These are phyloP conservation scores for Hyposmocoma kahamanoa DNA, from an alignment of 1,140 invertebrate species.

Conservation along the genomic window DNA sequence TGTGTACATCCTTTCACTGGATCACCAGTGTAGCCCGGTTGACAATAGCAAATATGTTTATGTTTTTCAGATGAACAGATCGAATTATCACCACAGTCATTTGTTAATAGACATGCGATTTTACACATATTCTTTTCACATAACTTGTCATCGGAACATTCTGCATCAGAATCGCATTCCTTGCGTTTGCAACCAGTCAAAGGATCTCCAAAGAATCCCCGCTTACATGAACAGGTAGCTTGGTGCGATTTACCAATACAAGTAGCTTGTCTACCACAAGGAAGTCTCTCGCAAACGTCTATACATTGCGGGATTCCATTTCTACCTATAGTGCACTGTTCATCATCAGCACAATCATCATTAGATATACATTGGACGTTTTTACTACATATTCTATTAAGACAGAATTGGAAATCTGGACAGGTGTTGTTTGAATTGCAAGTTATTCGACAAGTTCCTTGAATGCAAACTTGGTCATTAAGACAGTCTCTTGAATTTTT, in stretches of 20 bases:
- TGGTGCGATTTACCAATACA: conserved; percentile 82
- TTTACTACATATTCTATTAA: conserved; percentile 87
- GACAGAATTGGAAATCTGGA: conserved; percentile 86
- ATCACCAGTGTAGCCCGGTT: conserved; percentile 89
- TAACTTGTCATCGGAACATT: conserved; percentile 87
- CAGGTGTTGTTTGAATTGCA: conserved; percentile 85
- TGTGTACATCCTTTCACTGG: conserved; percentile 79
- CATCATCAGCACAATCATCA: conserved; percentile 77
- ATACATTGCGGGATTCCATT: conserved; percentile 83
- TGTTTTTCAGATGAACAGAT: conserved; percentile 88
- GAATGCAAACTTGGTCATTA: conserved; percentile 85
- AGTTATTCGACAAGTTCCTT: conserved; percentile 85
- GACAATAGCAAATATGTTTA: conserved; percentile 84
- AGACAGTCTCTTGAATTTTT: conserved; percentile 86
- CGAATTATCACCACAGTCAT: conserved; percentile 88
- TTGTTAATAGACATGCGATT: conserved; percentile 86
- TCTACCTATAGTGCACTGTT: conserved; percentile 69
- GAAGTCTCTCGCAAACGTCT: conserved; percentile 79
- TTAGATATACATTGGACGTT: conserved; percentile 83
- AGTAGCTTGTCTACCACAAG: conserved; percentile 87
- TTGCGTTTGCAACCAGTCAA: conserved; percentile 84
- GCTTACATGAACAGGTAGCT: conserved; percentile 83
- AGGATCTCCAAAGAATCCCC: conserved; percentile 86
- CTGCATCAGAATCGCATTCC: conserved; percentile 80
- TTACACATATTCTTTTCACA: conserved; percentile 88